Percentiles rank a stretch among this genome's conserved stretches.
These are phyloP conservation scores for Antheraea mylitta DNA, from an alignment of 1,140 invertebrate species.

Conservation along the genomic window DNA sequence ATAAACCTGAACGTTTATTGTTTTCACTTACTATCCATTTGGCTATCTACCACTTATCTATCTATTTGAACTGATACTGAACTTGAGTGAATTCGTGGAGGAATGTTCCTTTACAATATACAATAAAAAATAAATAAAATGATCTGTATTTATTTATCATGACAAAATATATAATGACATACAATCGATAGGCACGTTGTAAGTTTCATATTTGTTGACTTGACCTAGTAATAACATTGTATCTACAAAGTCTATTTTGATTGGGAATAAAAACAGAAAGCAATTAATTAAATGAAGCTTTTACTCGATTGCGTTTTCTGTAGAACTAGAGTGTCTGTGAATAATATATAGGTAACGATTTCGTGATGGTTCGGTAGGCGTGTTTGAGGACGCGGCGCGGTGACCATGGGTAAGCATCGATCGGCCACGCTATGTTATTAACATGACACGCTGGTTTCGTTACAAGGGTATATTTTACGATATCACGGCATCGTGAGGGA, in stretches of 20 bases:
- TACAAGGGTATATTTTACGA: not conserved
- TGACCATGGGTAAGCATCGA: slow-evolving; percentile 37
- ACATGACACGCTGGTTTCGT: slow-evolving; percentile 17
- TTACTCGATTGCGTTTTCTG: slow-evolving; percentile 59
- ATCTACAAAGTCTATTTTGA: slow-evolving; percentile 35
- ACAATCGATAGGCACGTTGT: not conserved
- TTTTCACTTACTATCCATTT: no score
- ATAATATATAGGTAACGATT: slow-evolving; percentile 36
- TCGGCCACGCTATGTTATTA: slow-evolving; percentile 31
- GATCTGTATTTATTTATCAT: not conserved
- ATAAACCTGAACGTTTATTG: no score
- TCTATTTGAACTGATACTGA: no score
- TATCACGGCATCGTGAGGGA: not conserved
- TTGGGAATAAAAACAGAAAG: slow-evolving; percentile 46
- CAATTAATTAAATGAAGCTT: slow-evolving; percentile 54
- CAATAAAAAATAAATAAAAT: not conserved
- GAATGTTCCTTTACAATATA: no score
- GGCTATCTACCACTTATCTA: no score
- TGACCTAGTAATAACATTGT: slow-evolving; percentile 20
- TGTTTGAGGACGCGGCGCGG: slow-evolving; percentile 26
- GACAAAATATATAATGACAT: not conserved
- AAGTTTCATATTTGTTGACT: not conserved
- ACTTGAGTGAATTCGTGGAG: no score
- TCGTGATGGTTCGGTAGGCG: slow-evolving; percentile 41
- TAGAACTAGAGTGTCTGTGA: slow-evolving; percentile 40